phyloP scores from a whole-genome alignment of 1,140 invertebrate species.

The Cydia splendana region DNA sequence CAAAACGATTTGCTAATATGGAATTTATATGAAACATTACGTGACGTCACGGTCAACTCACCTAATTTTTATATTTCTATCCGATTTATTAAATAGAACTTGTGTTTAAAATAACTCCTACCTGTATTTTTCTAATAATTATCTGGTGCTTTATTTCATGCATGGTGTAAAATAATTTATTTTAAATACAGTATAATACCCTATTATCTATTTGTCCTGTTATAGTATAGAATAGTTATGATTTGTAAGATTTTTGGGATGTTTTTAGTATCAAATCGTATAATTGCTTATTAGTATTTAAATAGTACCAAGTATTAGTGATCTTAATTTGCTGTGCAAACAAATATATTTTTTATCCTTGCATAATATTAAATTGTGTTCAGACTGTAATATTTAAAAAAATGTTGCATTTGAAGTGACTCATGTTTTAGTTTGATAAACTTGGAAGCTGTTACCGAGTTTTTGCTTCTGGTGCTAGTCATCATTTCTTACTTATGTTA shows the following conservation, averaged over 20 bases:
- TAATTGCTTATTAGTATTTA: background rate
- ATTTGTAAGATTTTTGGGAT: background rate
- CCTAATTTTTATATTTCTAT: too few species aligned
- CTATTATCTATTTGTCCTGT: conserved; percentile 38
- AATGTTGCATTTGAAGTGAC: conserved; percentile 16
- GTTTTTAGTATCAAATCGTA: background rate
- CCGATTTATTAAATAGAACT: too few species aligned
- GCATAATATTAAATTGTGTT: conserved; percentile 19
- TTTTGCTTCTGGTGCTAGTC: conserved; percentile 60
- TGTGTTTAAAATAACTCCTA: too few species aligned
- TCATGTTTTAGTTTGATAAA: background rate
- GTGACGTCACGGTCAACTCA: too few species aligned
- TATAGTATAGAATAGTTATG: conserved; percentile 4
- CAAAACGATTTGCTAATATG: too few species aligned
- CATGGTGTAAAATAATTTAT: too few species aligned
- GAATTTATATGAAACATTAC: too few species aligned
- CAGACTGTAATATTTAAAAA: background rate
- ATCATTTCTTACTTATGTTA: conserved; percentile 35
- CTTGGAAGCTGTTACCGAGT: background rate
- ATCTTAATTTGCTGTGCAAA: background rate
- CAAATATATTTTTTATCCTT: background rate
- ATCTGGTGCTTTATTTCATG: too few species aligned
- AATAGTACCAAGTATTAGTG: background rate
- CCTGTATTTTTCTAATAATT: too few species aligned
- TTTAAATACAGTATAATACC: too few species aligned